Conservation (phyloP, 1,140 invertebrate species). For the Temnothorax curvispinosus region DNA sequence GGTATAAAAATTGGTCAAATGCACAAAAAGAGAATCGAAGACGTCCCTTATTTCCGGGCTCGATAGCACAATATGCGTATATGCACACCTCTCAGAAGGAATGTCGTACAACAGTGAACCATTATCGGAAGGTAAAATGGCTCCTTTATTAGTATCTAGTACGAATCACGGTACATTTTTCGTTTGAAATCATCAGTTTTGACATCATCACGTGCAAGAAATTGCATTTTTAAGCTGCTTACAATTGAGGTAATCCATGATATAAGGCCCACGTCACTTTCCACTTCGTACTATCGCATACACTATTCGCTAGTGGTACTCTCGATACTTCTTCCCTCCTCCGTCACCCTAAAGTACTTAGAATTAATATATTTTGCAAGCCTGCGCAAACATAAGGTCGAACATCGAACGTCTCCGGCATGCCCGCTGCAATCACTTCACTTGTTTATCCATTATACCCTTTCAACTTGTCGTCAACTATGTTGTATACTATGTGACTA, state of each 20-base stretch:
- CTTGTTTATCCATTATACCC: not conserved
- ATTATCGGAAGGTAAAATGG: conserved; percentile 54
- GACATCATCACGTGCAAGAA: conserved; percentile 67
- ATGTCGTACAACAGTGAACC: conserved; percentile 55
- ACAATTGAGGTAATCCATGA: conserved; percentile 76
- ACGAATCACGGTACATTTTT: conserved; percentile 54
- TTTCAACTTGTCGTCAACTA: conserved; percentile 58
- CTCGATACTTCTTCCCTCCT: not conserved
- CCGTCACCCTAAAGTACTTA: conserved; percentile 57
- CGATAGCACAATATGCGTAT: conserved; percentile 13
- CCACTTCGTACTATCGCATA: conserved; percentile 69
- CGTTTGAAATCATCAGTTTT: conserved; percentile 49
- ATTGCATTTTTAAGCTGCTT: conserved; percentile 73
- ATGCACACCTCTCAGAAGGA: not conserved
- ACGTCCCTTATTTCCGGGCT: conserved; percentile 34
- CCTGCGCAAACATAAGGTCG: conserved; percentile 48
- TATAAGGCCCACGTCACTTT: conserved; percentile 76
- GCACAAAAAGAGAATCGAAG: not conserved
- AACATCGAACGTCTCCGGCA: conserved; percentile 50
- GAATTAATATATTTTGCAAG: conserved; percentile 61
- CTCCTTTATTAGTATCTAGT: conserved; percentile 58
- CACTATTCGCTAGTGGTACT: conserved; percentile 54
- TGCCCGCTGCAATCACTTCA: conserved; percentile 32
- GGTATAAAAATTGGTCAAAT: conserved; percentile 21
- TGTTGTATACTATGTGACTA: conserved; percentile 60